These are phyloP conservation scores for Crambe crambe DNA, from an alignment of 37 sponge, comb jelly and placozoan genomes.

Conservation along the genomic window DNA sequence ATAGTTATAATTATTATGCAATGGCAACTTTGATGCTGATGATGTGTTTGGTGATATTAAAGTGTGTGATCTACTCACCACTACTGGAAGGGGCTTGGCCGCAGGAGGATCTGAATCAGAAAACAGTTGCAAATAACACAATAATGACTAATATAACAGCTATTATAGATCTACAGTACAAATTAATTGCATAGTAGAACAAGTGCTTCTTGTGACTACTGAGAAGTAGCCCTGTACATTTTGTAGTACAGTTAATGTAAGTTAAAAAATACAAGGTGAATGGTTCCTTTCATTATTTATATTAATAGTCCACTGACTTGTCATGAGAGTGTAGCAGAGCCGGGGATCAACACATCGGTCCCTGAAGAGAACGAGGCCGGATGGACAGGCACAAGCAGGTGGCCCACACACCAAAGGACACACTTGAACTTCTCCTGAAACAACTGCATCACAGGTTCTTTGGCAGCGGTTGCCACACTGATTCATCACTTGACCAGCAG, in stretches of 20 bases:
- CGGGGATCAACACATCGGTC: slow-evolving; percentile 34
- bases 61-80: neutral
- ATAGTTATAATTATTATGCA: no score
- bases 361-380: slow-evolving; percentile 18
- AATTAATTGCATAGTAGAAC: no score
- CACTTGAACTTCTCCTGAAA: neutral
- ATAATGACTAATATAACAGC: no score
- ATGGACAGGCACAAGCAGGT: slow-evolving; percentile 27
- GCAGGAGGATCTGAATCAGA: neutral
- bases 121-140: no score
- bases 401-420: slow-evolving; percentile 17
- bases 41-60: neutral
- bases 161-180: no score
- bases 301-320: slow-evolving; percentile 12
- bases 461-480: slow-evolving; percentile 17
- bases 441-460: slow-evolving; percentile 4
- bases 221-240: no score
- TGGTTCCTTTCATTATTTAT: no score
- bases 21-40: no score
- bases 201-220: no score
- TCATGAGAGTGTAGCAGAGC: slow-evolving; percentile 17
- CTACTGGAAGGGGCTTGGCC: neutral
- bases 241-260: no score
- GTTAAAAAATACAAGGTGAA: no score
- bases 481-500: slow-evolving; percentile 14